Base-by-base conservation (phyloP, 2,113 vertebrate genomes). In the Oreochromis niloticus region DNA sequence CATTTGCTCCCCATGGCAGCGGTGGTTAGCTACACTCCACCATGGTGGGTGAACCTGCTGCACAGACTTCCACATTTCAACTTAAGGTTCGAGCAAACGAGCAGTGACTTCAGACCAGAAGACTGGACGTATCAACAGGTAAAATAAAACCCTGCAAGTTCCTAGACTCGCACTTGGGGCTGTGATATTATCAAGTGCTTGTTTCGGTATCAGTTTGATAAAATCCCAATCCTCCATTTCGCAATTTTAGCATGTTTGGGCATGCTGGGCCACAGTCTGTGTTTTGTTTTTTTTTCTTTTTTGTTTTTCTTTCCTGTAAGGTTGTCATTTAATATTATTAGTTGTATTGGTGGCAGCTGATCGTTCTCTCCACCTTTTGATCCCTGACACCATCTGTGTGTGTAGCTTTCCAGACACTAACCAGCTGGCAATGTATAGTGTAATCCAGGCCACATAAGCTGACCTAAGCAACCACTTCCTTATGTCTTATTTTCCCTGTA, bases 111-210 rank as follows among this genome's bases (percentile, higher is more conserved):
- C 96, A 97, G 94, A 81, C 98, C 98, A 1, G 97, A 98, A 71
- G 98, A 99, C 91, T 83, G 95, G 34, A 96, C 97, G 30, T 99
- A 99, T 95, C 98, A 98, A 96, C 97, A 99, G 98, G 98, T 99
- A 96, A 89, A 93, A 71, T 46, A 1, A n/a, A 16, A 9, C 39
- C 19, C 43, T 48, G 4, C 73, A 52, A 50, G 6, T 52, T 50
- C 16, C 10, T 32, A 32, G 46, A 48, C 16, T 12, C 27, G 6
- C 27, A 52, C 10, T 32, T 52, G 30, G 27, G 0, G 27, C 4
- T 32, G 73, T 52, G 10, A 34, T 34, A 6, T 19, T 50, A 34
- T 78, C 46, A 52, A 19, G 11, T 78, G 24, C 4, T 52, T 34
- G 46, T 78, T 78, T 52, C 6, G 27, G 46, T 78, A 78, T 13